Conservation (phyloP, 2,797 vertebrate genomes). For the Helarctos malayanus region DNA sequence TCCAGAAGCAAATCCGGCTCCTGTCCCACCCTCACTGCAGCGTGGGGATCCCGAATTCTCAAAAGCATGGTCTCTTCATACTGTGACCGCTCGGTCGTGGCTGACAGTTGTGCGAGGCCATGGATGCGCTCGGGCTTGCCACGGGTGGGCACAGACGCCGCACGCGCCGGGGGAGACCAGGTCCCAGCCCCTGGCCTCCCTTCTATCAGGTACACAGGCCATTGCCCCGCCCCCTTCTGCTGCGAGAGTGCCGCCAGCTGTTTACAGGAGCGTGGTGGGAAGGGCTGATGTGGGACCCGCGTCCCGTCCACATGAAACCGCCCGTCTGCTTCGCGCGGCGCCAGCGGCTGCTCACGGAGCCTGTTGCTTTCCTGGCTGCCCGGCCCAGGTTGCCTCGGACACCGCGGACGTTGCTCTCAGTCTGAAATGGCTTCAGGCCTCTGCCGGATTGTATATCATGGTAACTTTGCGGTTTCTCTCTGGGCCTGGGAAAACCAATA, state of each 20-base stretch:
- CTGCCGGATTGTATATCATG: background rate
- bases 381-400: background rate
- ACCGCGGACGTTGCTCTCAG: background rate
- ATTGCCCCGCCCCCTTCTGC: background rate
- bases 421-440: background rate
- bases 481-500: background rate
- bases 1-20: background rate
- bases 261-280: background rate
- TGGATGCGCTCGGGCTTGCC: fast-evolving
- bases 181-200: background rate
- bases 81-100: background rate
- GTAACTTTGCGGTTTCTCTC: conserved; percentile 8
- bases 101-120: fast-evolving
- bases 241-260: background rate
- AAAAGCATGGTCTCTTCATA: background rate
- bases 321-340: fast-evolving
- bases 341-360: fast-evolving
- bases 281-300: background rate
- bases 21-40: background rate
- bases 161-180: fast-evolving
- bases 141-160: fast-evolving
- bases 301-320: fast-evolving
- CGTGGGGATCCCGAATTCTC: background rate
- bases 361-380: background rate
- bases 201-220: background rate